Evolutionary conservation across 1,140 invertebrate species (phyloP), one percentile per base, ranked within the genome.

Genomic region (Drosophila oshimai): DNA sequence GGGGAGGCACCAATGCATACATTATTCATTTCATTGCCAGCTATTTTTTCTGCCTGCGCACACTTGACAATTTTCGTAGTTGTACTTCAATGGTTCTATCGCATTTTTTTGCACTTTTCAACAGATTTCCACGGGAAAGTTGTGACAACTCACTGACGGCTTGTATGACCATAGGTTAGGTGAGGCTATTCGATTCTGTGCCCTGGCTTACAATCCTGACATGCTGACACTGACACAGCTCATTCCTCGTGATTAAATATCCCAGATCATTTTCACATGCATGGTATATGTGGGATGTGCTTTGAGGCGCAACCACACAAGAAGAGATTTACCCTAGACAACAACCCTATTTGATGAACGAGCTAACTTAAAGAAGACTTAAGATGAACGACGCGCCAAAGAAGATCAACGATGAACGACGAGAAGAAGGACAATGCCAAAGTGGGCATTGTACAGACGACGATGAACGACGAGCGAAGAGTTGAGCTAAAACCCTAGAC

Each of bases 1-100:
- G 17, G 46, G 22, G 53, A 41, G 41, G 31, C 55, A 49, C 57
- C 41, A 57, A 50, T 64, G 60, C 64, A 77, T 84, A 62, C 74
- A 83, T 83, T 77, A 84, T 83, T 74, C 74, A 83, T 77, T 78
- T 74, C 64, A 64, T 62, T 60, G 74, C 51, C 74, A 74, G 54
- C 31, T 24, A 60, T 76, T 64, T 64, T 41, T 50, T 29, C 44
- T 41, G 26, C 36, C 42, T 31, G 24, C 45, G 73, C 42, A 24
- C 73, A 50, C 68, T 81, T 83, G 73, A 77, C 73, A 77, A 65
- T 74, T 81, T 76, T 55, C 46, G 41, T 44, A 73, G 47, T 77
- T 54, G 55, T 55, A 39, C 57, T 53, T 69, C 55, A 53, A 44
- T 64, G 68, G 55, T 54, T 24, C 41, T 50, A 51, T 39, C 69